Percentiles rank a stretch among this genome's conserved stretches.
Conservation (phyloP, 2,113 vertebrate species). For the Pogonocichla stellata region DNA sequence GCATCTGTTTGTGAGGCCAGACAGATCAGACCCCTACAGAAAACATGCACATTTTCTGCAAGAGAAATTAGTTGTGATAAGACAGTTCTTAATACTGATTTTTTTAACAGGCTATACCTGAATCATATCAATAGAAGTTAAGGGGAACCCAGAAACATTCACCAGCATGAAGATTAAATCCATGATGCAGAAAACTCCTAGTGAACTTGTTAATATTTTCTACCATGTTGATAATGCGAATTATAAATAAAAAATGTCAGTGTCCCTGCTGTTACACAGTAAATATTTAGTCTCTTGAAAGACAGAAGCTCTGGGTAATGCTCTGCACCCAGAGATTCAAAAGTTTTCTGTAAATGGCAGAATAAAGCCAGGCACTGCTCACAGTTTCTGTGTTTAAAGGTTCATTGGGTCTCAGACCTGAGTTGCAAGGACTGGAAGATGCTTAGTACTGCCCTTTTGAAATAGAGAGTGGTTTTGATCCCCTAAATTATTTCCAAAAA, state of each 20-base stretch:
- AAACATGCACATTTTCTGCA: neutral
- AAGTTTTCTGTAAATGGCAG: neutral
- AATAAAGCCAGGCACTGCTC: neutral
- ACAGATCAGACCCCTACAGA: neutral
- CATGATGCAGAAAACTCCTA: neutral
- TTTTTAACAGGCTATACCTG: neutral
- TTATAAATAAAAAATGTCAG: neutral
- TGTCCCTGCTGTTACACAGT: neutral
- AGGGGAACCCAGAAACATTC: neutral
- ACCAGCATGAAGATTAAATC: neutral
- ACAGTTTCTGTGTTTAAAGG: neutral
- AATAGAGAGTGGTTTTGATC: neutral
- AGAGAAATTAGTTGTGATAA: neutral
- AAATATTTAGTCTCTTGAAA: neutral
- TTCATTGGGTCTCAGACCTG: neutral
- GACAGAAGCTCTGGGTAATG: neutral
- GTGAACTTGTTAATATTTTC: neutral
- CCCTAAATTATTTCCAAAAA: neutral
- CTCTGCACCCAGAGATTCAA: neutral
- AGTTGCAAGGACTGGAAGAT: neutral
- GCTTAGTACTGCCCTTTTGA: neutral
- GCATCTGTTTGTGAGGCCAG: neutral
- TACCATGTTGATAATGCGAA: neutral
- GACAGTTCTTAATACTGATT: neutral
- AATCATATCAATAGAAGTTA: neutral